Conservation (phyloP, 1,140 invertebrate species). For the Bombus terrestris region DNA sequence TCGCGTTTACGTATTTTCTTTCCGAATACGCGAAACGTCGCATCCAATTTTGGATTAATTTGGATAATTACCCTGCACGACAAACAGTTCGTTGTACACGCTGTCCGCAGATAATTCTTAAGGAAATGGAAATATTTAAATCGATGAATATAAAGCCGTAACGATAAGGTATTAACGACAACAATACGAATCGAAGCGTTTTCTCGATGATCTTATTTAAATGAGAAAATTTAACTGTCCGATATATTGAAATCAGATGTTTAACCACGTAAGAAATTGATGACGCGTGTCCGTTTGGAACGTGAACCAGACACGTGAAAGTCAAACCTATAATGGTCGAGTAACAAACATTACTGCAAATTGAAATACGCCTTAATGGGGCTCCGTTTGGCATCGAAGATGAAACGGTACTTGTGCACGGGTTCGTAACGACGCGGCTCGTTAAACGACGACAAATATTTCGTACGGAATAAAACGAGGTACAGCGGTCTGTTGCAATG, state of each 20-base stretch:
- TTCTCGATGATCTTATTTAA: no score
- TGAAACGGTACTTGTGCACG: constrained; percentile 11
- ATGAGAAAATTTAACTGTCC: no score
- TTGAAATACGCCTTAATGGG: constrained; percentile 38
- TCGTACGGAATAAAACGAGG: background rate
- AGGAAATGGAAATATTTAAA: no score
- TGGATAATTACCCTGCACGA: no score
- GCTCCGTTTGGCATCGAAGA: background rate
- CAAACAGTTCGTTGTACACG: no score
- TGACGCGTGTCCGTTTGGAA: background rate
- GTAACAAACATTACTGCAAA: constrained; percentile 39
- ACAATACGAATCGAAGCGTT: no score
- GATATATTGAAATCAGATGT: background rate
- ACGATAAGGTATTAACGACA: no score
- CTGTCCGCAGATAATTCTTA: no score
- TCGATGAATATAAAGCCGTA: no score
- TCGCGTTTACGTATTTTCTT: background rate
- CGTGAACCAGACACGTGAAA: constrained; percentile 9
- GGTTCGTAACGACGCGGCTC: constrained; percentile 20
- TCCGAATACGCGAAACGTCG: no score
- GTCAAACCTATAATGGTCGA: constrained; percentile 2
- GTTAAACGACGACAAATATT: constrained; percentile 39
- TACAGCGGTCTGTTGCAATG: background rate
- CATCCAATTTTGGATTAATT: background rate
- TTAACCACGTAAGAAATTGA: background rate